A percentile compares a stretch with the other conserved stretches of the same genome.
phyloP scores from a whole-genome alignment of 2,113 vertebrate species.

The Myotis brandtii region DNA sequence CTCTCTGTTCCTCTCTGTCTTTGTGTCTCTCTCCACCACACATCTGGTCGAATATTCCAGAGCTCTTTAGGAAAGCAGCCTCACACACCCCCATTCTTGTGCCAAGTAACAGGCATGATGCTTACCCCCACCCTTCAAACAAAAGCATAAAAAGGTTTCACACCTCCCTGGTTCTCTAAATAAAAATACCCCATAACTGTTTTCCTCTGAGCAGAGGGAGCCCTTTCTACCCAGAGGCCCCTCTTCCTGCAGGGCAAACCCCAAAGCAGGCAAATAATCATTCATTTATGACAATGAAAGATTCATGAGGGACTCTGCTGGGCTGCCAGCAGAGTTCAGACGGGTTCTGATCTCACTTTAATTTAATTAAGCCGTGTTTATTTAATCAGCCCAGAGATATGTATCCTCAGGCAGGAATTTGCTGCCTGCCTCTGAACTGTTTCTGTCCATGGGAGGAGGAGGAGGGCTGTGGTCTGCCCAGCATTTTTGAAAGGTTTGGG shows the following conservation, averaged over 20 bases:
- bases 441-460: conserved; percentile 47
- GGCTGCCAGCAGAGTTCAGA: conserved; percentile 51
- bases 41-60: neutral
- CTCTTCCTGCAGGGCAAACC: neutral
- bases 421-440: conserved; percentile 10
- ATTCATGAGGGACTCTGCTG: conserved; percentile 56
- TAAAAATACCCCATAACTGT: neutral
- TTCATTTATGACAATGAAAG: conserved; percentile 71
- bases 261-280: conserved; percentile 35
- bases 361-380: conserved; percentile 80
- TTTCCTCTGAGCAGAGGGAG: conserved; percentile 12
- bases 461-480: neutral
- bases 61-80: neutral
- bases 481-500: neutral
- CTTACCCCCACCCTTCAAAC: neutral
- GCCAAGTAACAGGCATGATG: neutral
- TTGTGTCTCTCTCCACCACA: neutral
- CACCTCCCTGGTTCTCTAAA: neutral
- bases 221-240: neutral
- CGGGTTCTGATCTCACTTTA: conserved; percentile 71
- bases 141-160: neutral
- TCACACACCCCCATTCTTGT: neutral
- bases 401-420: conserved; percentile 72
- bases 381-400: conserved; percentile 71
- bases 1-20: neutral